Evolutionary conservation across 2,113 vertebrate species (phyloP).

Genomic region (Papio anubis): DNA sequence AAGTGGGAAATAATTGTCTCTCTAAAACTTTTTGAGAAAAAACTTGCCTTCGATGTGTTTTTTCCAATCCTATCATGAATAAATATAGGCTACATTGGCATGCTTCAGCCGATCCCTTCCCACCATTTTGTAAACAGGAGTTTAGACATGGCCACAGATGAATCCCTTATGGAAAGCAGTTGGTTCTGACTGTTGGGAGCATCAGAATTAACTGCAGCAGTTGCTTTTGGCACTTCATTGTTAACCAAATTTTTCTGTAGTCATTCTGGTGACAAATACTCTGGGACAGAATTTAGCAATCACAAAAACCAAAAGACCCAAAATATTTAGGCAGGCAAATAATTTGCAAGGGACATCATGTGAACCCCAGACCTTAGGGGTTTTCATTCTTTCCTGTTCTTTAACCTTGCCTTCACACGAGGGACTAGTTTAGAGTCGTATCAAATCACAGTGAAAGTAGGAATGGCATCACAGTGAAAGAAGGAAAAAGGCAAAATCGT

Average conservation of each 20-base stretch:
- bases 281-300: constrained; percentile 25
- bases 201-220: background rate
- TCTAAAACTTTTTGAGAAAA: constrained; percentile 18
- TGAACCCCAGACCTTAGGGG: background rate
- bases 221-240: background rate
- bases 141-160: background rate
- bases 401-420: background rate
- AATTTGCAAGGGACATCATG: background rate
- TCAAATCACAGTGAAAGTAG: background rate
- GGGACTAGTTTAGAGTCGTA: background rate
- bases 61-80: background rate
- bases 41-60: background rate
- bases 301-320: background rate
- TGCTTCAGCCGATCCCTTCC: too few relatives aligned
- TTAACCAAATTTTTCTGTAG: background rate
- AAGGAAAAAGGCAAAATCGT: background rate
- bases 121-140: background rate
- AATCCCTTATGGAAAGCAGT: background rate
- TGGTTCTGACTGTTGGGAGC: background rate
- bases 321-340: background rate
- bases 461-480: background rate
- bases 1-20: background rate
- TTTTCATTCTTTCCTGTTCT: background rate
- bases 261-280: background rate
- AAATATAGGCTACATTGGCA: background rate